phyloP scores from a whole-genome alignment of 2,797 vertebrate species.

The Ibycter americanus region DNA sequence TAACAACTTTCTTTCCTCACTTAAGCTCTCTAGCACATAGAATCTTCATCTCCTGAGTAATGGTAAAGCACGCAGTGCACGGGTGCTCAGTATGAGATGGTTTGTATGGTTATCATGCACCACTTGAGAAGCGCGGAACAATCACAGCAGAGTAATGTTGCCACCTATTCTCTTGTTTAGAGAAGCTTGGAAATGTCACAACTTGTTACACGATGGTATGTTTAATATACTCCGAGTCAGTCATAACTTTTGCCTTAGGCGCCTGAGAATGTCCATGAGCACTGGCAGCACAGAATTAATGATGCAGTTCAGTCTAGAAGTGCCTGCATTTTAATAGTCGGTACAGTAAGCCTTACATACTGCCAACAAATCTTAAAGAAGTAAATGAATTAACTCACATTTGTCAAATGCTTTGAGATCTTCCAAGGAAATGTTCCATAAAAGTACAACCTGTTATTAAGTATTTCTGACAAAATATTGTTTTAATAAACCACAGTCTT shows the following conservation, averaged over 20 bases:
- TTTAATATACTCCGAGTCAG: neutral
- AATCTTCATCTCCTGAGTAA: neutral
- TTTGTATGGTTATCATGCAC: neutral
- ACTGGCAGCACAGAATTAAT: neutral
- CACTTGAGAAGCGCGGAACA: neutral
- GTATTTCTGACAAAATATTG: slow-evolving; percentile 3
- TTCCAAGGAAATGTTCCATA: neutral
- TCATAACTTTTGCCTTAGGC: slow-evolving; percentile 2
- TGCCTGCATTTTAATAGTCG: neutral
- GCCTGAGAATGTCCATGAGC: neutral
- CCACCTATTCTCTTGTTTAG: neutral
- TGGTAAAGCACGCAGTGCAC: accelerated
- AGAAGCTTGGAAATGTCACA: neutral
- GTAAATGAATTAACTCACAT: neutral
- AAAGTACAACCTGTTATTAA: neutral
- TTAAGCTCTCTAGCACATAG: neutral
- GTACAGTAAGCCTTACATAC: neutral
- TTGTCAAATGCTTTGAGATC: neutral
- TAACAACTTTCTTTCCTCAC: neutral
- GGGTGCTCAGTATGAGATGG: neutral
- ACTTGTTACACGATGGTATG: neutral
- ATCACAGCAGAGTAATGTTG: neutral
- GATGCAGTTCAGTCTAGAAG: neutral
- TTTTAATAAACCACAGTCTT: neutral
- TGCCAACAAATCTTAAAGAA: neutral